Conservation (phyloP, 2,113 vertebrate species). For the Turdus rufiventris region DNA sequence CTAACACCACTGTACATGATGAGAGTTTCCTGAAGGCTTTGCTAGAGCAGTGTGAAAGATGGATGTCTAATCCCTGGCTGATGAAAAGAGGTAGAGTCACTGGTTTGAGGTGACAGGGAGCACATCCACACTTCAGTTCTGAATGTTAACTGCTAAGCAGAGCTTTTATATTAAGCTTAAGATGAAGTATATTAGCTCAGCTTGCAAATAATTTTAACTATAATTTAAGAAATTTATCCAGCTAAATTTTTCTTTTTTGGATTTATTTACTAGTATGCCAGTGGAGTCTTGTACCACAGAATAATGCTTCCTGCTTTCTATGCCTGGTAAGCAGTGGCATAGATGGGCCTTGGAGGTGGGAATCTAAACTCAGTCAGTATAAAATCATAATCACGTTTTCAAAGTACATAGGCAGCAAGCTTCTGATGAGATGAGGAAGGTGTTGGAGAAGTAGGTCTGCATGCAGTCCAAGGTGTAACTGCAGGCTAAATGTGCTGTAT, state of each 20-base stretch:
- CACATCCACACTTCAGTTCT: not conserved
- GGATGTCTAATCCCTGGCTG: not conserved
- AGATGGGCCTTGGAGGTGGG: not conserved
- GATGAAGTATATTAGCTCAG: not conserved
- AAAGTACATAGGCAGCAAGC: not conserved
- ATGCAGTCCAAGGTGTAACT: not conserved
- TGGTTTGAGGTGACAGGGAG: not conserved
- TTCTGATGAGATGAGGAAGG: not conserved
- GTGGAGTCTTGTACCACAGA: not conserved
- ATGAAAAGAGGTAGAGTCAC: not conserved
- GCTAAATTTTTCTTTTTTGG: not conserved
- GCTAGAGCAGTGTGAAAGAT: not conserved
- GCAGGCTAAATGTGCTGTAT: accelerated
- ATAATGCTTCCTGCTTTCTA: not conserved
- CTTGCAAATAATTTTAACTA: not conserved
- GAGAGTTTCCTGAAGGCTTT: not conserved
- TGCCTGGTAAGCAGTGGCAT: not conserved
- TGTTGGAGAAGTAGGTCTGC: accelerated
- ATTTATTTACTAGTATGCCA: not conserved
- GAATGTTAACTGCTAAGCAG: not conserved
- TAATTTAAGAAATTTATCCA: not conserved
- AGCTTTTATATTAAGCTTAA: not conserved
- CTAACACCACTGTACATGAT: not conserved
- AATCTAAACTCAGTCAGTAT: not conserved
- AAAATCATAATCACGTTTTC: not conserved